phyloP scores from a whole-genome alignment of 30 jellyfish, hydroid and myxozoan genomes.

The Haliclystus octoradiatus region DNA sequence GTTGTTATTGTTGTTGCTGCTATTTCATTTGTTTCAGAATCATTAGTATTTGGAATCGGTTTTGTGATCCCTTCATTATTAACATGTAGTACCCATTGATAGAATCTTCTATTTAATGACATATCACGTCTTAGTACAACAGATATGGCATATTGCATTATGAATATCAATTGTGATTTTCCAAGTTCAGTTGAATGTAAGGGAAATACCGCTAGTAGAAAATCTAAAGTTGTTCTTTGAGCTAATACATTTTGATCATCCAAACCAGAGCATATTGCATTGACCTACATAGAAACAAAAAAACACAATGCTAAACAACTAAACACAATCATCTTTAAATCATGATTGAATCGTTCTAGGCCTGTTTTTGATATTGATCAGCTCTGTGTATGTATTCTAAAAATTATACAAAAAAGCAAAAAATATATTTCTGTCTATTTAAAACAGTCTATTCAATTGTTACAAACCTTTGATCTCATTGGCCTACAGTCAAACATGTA shows the following conservation, averaged over 20 bases:
- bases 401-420: no score
- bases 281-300: slow-evolving; percentile 46
- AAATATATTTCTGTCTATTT: no score
- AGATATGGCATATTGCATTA: slow-evolving; percentile 51
- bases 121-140: slow-evolving; percentile 87
- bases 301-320: background rate
- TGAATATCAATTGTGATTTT: slow-evolving; percentile 29
- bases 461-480: background rate
- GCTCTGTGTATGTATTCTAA: no score
- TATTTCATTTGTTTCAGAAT: slow-evolving; percentile 1
- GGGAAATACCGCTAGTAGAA: slow-evolving; percentile 54
- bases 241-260: slow-evolving; percentile 73
- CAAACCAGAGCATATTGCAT: slow-evolving; percentile 69
- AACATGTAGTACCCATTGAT: slow-evolving; percentile 64
- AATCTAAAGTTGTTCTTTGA: slow-evolving; percentile 79
- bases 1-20: slow-evolving; percentile 25
- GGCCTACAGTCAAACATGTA: background rate
- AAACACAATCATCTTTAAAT: background rate
- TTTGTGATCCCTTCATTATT: slow-evolving; percentile 28
- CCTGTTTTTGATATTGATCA: no score
- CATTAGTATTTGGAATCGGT: background rate
- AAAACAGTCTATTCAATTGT: no score
- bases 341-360: no score
- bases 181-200: slow-evolving; percentile 24
- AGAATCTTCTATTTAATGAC: slow-evolving; percentile 84